These are phyloP conservation scores for Reticulitermes lucifugus DNA, from an alignment of 2,888 invertebrate species.

Conservation along the genomic window DNA sequence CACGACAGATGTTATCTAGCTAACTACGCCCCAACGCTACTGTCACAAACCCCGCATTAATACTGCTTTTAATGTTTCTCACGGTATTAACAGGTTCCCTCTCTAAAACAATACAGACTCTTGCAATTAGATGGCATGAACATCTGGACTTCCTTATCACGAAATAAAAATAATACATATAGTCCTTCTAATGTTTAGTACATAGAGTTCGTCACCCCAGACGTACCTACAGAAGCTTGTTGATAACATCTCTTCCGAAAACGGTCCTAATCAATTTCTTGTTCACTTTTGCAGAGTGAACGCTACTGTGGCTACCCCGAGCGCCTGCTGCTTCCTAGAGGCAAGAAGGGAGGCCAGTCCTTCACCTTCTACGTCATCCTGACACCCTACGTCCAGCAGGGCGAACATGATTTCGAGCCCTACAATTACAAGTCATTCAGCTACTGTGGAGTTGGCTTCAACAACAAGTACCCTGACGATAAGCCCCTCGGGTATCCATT, in stretches of 20 bases:
- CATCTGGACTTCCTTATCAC: too few species aligned
- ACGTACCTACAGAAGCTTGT: too few species aligned
- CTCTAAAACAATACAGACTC: too few species aligned
- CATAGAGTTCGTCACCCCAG: too few species aligned
- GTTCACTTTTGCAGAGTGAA: constrained; percentile 44
- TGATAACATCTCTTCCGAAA: background rate
- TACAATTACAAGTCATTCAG: constrained; percentile 72
- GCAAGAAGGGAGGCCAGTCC: constrained; percentile 74
- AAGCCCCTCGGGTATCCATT: constrained; percentile 71
- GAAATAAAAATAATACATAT: too few species aligned
- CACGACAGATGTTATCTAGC: too few species aligned
- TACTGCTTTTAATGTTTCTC: too few species aligned
- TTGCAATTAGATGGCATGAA: too few species aligned
- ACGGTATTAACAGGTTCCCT: too few species aligned
- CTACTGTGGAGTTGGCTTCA: constrained; percentile 56
- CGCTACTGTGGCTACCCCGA: constrained; percentile 77
- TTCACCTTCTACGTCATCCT: constrained; percentile 75
- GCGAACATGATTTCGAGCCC: constrained; percentile 50
- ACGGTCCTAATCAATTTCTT: background rate
- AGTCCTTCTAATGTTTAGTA: too few species aligned
- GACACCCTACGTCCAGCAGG: constrained; percentile 67
- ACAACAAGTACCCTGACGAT: constrained; percentile 65
- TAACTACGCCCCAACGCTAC: too few species aligned
- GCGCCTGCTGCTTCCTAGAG: constrained; percentile 78
- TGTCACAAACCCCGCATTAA: too few species aligned